Percentiles rank a stretch among this genome's conserved stretches.
Evolutionary conservation across 2,113 vertebrate species (phyloP).

Genomic region (Gallinago undulata): DNA sequence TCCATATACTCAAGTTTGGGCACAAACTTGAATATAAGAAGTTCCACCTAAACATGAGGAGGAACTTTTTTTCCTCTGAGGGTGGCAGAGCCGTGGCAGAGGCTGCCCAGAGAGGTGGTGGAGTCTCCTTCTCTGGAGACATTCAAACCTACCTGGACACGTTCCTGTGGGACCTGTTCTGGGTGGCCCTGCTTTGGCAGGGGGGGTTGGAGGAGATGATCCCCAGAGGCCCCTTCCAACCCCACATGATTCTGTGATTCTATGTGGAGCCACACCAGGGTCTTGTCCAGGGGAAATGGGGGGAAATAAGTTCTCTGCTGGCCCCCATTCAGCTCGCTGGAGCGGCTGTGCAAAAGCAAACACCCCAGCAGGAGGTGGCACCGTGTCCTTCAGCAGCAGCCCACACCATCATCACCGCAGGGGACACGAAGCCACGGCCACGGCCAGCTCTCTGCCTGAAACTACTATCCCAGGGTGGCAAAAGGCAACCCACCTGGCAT

Average conservation of each 20-base stretch:
- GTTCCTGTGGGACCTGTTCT: too few relatives aligned
- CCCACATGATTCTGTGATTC: too few relatives aligned
- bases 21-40: too few relatives aligned
- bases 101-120: too few relatives aligned
- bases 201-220: too few relatives aligned
- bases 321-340: not conserved
- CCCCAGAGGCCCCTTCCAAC: too few relatives aligned
- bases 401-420: not conserved
- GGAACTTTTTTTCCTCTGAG: too few relatives aligned
- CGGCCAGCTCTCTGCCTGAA: not conserved
- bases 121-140: too few relatives aligned
- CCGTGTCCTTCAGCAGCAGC: not conserved
- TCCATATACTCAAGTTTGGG: not conserved
- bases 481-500: not conserved
- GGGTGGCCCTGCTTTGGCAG: too few relatives aligned
- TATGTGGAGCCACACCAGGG: not conserved
- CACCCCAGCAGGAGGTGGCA: not conserved
- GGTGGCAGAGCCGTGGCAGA: too few relatives aligned
- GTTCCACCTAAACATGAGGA: too few relatives aligned
- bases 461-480: not conserved
- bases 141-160: too few relatives aligned
- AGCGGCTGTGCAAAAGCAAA: not conserved
- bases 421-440: fast-evolving
- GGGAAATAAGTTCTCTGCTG: not conserved
- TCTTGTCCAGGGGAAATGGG: not conserved